These are phyloP conservation scores for Phengaris alcon DNA, from an alignment of 2,888 invertebrate species.

Conservation along the genomic window DNA sequence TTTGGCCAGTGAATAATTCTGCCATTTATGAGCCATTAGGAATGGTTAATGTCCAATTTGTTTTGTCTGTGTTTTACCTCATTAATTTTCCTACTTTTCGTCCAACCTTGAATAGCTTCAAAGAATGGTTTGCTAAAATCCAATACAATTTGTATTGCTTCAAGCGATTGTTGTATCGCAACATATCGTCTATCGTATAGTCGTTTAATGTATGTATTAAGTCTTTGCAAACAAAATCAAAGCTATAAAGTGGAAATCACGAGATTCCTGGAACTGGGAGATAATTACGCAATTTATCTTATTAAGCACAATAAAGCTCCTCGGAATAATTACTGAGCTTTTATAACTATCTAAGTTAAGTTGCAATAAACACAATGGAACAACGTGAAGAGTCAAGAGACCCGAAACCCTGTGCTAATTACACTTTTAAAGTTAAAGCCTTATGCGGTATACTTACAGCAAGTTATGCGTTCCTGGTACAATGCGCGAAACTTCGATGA, in stretches of 20 bases:
- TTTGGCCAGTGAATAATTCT: slow-evolving; percentile 13
- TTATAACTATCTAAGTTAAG: slow-evolving; percentile 25
- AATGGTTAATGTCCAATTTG: not conserved
- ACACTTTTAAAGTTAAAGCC: slow-evolving; percentile 23
- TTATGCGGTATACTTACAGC: slow-evolving; percentile 17
- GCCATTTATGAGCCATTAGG: not conserved
- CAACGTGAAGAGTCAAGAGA: slow-evolving; percentile 13
- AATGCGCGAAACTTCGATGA: slow-evolving; percentile 16
- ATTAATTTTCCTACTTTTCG: not conserved
- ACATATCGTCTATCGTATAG: not conserved
- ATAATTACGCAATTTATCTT: slow-evolving; percentile 22
- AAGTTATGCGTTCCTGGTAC: slow-evolving; percentile 11
- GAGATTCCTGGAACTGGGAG: not conserved
- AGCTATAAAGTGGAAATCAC: not conserved
- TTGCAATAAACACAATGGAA: slow-evolving; percentile 23
- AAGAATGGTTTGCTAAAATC: too few species aligned
- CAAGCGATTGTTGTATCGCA: too few species aligned
- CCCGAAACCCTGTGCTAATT: slow-evolving; percentile 9
- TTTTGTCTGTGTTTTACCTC: not conserved
- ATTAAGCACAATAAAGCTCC: slow-evolving; percentile 24
- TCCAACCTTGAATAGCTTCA: too few species aligned
- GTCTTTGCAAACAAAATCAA: slow-evolving; percentile 2
- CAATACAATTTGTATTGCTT: too few species aligned
- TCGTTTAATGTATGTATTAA: not conserved
- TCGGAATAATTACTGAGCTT: slow-evolving; percentile 21